A percentile compares a stretch with the other conserved stretches of the same genome.
Conservation (phyloP, 2,797 vertebrate genomes). For the Peromyscus eremicus region DNA sequence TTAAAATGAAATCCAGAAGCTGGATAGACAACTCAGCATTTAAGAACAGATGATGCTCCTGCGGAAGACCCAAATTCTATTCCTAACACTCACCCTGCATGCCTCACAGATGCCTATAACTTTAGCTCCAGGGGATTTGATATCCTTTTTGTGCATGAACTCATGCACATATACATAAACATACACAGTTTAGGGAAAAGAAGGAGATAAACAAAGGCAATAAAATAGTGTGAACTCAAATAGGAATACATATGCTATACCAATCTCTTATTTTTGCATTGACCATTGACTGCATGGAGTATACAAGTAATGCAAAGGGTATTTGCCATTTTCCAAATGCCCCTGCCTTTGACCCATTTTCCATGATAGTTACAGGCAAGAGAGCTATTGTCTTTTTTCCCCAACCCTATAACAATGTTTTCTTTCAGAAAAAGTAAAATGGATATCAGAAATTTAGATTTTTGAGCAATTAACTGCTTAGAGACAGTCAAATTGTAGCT, state of each 20-base stretch:
- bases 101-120: not conserved
- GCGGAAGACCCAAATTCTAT: not conserved
- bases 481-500: constrained; percentile 23
- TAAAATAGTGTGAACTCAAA: not conserved
- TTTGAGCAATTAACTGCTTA: constrained; percentile 32
- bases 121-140: not conserved
- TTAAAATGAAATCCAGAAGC: not conserved
- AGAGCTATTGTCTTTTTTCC: not conserved
- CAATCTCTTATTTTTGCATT: not conserved
- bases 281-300: not conserved
- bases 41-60: not conserved
- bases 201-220: not conserved
- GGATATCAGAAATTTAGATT: not conserved
- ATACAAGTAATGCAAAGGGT: not conserved
- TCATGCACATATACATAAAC: not conserved
- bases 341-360: not conserved
- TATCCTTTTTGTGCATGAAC: not conserved
- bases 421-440: not conserved
- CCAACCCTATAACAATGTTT: not conserved
- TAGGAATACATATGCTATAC: not conserved
- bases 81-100: not conserved
- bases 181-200: not conserved
- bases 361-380: not conserved
- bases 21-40: not conserved
- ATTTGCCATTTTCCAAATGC: not conserved